A percentile compares a stretch with the other conserved stretches of the same genome.
These are phyloP conservation scores for Anniella stebbinsi DNA, from an alignment of 2,797 vertebrate species.

Conservation along the genomic window DNA sequence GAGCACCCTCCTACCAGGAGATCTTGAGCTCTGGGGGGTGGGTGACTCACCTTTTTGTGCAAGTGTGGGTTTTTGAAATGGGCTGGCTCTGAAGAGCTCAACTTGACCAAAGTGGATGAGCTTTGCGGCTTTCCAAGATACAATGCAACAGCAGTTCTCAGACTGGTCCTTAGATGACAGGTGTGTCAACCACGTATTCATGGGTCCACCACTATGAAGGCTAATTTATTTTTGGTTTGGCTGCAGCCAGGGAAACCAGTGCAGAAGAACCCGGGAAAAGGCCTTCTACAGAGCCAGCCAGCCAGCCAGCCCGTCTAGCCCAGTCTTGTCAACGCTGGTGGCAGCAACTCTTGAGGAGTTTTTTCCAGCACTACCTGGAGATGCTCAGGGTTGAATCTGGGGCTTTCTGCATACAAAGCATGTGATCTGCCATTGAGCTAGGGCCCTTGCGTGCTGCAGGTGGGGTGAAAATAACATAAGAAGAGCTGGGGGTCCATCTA, in stretches of 20 bases:
- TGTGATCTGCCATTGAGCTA: not conserved
- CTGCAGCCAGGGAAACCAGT: not conserved
- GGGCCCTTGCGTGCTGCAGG: not conserved
- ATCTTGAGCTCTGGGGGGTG: too few species aligned
- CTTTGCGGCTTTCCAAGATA: not conserved
- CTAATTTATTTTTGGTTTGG: not conserved
- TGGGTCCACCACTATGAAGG: not conserved
- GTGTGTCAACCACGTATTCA: too few species aligned
- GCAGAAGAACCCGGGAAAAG: not conserved
- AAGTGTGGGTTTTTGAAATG: too few species aligned
- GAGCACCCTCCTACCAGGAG: too few species aligned
- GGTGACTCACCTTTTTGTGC: not conserved
- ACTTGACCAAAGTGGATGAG: not conserved
- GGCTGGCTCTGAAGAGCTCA: not conserved
- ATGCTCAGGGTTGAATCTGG: not conserved
- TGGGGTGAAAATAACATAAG: fast-evolving
- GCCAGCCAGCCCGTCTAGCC: not conserved
- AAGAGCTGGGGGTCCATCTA: not conserved
- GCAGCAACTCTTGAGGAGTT: not conserved
- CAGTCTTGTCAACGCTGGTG: not conserved
- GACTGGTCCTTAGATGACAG: not conserved
- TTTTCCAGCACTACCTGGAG: not conserved
- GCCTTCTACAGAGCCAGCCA: not conserved
- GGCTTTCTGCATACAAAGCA: not conserved
- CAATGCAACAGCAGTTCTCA: too few species aligned